These are phyloP conservation scores for Parapsyche elsis DNA, from an alignment of 1,140 invertebrate genomes.

Conservation along the genomic window DNA sequence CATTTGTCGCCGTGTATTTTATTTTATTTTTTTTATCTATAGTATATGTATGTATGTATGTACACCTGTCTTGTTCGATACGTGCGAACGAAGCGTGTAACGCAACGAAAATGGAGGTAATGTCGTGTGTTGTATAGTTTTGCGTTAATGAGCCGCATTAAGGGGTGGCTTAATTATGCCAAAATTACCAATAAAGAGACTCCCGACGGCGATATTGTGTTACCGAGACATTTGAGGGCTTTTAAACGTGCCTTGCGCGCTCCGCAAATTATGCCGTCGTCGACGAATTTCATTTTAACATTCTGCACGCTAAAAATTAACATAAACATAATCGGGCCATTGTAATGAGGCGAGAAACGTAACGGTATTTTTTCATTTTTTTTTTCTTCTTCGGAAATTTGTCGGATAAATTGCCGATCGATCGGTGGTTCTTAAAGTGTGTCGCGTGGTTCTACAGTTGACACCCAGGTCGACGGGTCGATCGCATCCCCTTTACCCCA, in stretches of 20 bases:
- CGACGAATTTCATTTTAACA: too few relatives aligned
- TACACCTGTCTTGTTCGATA: too few relatives aligned
- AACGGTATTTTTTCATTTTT: neutral
- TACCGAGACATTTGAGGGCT: slow-evolving; percentile 9
- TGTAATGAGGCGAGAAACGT: neutral
- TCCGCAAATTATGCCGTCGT: slow-evolving; percentile 11
- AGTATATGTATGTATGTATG: too few relatives aligned
- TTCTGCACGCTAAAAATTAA: neutral
- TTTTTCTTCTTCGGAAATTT: neutral
- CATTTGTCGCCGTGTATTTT: too few relatives aligned
- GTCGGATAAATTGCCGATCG: slow-evolving; percentile 13
- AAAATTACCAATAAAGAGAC: slow-evolving; percentile 24
- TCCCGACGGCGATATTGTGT: slow-evolving; percentile 22
- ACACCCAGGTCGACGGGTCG: neutral
- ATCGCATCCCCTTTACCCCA: neutral
- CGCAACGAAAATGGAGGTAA: neutral
- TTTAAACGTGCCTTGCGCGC: neutral
- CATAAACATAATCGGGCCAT: neutral
- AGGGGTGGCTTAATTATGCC: slow-evolving; percentile 22
- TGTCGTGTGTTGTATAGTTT: neutral
- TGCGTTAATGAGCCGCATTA: slow-evolving; percentile 10
- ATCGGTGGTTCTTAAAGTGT: neutral
- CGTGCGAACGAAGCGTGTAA: too few relatives aligned
- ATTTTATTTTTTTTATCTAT: too few relatives aligned
- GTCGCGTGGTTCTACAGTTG: neutral